phyloP scores from a whole-genome alignment of 2,888 invertebrate species.

The Pterostichus niger region DNA sequence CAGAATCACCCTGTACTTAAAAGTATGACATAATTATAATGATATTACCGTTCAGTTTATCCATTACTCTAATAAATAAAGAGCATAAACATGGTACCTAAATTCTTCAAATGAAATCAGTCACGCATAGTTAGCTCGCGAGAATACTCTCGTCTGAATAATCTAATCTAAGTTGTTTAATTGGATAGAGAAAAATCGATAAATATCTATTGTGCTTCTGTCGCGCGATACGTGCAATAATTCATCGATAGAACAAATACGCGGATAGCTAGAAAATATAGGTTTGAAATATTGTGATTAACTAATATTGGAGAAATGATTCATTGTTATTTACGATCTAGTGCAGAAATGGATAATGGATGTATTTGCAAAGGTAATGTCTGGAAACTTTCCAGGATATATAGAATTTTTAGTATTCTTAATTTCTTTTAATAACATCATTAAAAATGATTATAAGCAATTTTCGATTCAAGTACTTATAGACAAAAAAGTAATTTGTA shows the following conservation, averaged over 20 bases:
- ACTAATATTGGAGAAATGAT: slow-evolving; percentile 19
- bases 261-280: background rate
- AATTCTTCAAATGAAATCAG: slow-evolving; percentile 52
- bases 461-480: background rate
- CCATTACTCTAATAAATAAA: slow-evolving; percentile 37
- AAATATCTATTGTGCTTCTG: slow-evolving; percentile 12
- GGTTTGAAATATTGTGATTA: background rate
- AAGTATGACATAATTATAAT: slow-evolving; percentile 42
- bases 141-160: slow-evolving; percentile 18
- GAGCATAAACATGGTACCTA: slow-evolving; percentile 1
- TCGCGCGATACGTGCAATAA: background rate
- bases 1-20: too few species aligned
- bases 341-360: slow-evolving; percentile 23
- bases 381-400: slow-evolving; percentile 16
- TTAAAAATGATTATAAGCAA: slow-evolving; percentile 20
- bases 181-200: slow-evolving; percentile 57
- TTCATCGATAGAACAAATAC: background rate
- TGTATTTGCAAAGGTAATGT: slow-evolving; percentile 22
- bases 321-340: background rate
- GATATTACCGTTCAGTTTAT: background rate
- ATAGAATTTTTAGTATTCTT: background rate
- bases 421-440: background rate
- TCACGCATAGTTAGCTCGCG: slow-evolving; percentile 32
- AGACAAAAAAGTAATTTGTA: background rate
- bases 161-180: slow-evolving; percentile 57